Base-by-base conservation (phyloP, 2,113 vertebrate species). In the Mirounga angustirostris region DNA sequence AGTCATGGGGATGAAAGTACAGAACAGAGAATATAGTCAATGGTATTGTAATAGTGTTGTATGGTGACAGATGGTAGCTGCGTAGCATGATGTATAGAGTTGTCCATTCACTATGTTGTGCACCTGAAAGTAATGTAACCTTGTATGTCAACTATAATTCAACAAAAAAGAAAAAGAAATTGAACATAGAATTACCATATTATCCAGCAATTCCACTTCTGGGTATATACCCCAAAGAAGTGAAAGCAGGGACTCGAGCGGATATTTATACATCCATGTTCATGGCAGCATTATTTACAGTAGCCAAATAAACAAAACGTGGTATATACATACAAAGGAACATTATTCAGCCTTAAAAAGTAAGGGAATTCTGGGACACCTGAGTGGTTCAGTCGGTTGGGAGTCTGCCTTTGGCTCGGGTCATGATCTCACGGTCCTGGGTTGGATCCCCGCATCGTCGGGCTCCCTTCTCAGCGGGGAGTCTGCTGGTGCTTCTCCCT, bases 331-430 rank as follows among this genome's bases (percentile, higher is more conserved):
- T 11, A 24, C 59, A 85, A 46, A 69, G 40, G 52, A 79, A 52
- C 24, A 85, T 69, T 65, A 58, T 85, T 85, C 71, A 91, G 16
- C 71, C 63, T 80, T 63, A 43, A 61, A 54, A 86, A 84, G 36
- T 50, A 85, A 80, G 26, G 33, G 67, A 92, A 43, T 87, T 43
- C 24, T n/a, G 82, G 30, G 63, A 14, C 14, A 3, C 63, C 63
- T 33, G 63, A 13, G 6, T 65, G 63, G 30, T 5, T 65, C 30
- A 16, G 63, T 65, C 0, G 5, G 63, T 33, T 30, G 28, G 63
- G 30, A 1, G 5, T 65, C 28, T 33, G 63, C 63, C 63, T 65
- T 65, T 5, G 6, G 63, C 30, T 65, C 6, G 1, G 5, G 63
- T 65, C 28, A 33, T 33, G 30, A 33, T 67, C 30, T 33, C 63